Conservation (phyloP, 2,797 vertebrate genomes). For the Takifugu ocellatus region DNA sequence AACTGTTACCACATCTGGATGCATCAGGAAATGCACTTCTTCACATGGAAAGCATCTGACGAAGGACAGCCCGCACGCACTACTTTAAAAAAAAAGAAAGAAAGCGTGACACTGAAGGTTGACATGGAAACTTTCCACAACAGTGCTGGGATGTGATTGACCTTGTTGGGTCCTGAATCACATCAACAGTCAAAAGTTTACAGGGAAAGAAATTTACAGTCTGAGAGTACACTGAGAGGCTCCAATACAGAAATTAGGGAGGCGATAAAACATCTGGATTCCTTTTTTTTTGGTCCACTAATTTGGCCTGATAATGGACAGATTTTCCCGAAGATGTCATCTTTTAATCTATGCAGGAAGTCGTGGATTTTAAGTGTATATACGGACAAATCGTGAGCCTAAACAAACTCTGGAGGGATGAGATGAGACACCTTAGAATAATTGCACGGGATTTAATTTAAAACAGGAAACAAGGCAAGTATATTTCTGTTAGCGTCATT, state of each 20-base stretch:
- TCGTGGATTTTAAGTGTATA: constrained; percentile 5
- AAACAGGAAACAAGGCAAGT: constrained; percentile 19
- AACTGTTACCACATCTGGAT: constrained; percentile 1
- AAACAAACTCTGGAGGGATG: neutral
- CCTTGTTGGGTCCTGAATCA: neutral
- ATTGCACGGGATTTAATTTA: constrained; percentile 4
- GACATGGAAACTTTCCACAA: constrained; percentile 4
- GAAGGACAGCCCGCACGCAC: neutral
- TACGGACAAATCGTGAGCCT: neutral
- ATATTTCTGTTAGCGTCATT: constrained; percentile 12
- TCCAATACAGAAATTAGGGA: neutral
- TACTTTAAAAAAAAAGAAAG: neutral
- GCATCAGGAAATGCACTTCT: neutral
- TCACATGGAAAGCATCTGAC: neutral
- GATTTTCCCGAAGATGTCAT: constrained; percentile 14
- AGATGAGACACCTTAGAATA: constrained; percentile 9
- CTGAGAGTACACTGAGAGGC: neutral
- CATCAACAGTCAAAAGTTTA: neutral
- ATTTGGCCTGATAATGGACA: neutral
- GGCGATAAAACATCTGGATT: constrained; percentile 16
- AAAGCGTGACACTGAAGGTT: neutral
- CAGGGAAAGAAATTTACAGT: neutral
- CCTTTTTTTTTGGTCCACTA: neutral
- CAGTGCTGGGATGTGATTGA: neutral
- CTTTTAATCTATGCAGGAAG: neutral